These are phyloP conservation scores for Microvelia longipes DNA, from an alignment of 1,140 invertebrate genomes.

Conservation along the genomic window DNA sequence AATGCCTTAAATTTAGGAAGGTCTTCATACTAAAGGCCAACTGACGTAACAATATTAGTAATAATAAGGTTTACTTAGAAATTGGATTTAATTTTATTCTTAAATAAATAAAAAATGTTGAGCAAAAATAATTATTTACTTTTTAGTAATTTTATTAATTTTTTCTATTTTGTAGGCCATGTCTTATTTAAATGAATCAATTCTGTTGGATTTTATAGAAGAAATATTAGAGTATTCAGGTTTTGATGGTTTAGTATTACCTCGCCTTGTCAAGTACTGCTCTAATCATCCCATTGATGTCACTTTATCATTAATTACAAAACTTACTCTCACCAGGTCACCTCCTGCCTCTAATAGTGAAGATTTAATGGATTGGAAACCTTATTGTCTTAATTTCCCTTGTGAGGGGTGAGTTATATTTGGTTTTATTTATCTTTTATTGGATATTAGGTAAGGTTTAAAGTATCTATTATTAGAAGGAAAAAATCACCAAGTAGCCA, in stretches of 20 bases:
- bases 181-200: constrained; percentile 6
- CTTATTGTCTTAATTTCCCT: constrained; percentile 13
- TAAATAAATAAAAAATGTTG: no score
- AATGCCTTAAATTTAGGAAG: no score
- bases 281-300: constrained; percentile 30
- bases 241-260: constrained; percentile 57
- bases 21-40: no score
- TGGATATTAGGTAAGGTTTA: no score
- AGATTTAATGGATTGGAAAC: constrained; percentile 8
- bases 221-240: constrained; percentile 45
- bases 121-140: no score
- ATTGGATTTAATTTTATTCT: no score
- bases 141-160: constrained; percentile 1
- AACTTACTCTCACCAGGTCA: constrained; percentile 36
- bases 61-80: no score
- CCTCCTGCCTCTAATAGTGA: constrained; percentile 8
- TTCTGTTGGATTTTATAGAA: constrained; percentile 39
- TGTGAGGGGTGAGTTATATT: neutral
- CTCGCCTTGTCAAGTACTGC: constrained; percentile 45
- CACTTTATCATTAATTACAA: constrained; percentile 43
- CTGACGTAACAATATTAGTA: no score
- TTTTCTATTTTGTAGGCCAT: constrained; percentile 14
- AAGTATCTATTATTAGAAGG: no score
- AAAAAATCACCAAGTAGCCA: no score
- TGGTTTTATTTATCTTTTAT: no score